These are phyloP conservation scores for Bombus confusus DNA, from an alignment of 1,140 invertebrate species.

Conservation along the genomic window DNA sequence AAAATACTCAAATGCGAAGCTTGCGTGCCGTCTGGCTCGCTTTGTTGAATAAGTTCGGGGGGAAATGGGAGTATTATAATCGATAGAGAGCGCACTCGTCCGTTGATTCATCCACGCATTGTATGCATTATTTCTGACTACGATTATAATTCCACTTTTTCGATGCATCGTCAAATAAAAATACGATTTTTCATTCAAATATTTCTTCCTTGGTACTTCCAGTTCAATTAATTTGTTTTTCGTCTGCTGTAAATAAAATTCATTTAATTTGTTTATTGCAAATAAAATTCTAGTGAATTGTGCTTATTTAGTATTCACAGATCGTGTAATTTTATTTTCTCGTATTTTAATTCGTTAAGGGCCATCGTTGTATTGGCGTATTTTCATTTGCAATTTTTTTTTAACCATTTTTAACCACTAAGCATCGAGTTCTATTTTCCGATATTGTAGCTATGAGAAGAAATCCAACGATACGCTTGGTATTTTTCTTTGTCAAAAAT, in stretches of 20 bases:
- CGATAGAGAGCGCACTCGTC: constrained; percentile 18
- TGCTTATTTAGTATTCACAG: too few species aligned
- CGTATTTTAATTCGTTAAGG: neutral
- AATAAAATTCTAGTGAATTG: neutral
- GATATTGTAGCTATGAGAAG: too few species aligned
- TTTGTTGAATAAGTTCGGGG: constrained; percentile 15
- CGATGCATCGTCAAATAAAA: neutral
- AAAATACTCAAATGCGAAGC: constrained; percentile 10
- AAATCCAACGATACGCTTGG: too few species aligned
- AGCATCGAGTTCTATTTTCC: too few species aligned
- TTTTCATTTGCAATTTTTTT: neutral
- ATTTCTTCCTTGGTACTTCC: neutral
- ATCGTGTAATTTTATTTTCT: neutral
- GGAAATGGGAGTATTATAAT: constrained; percentile 15
- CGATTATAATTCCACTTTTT: neutral
- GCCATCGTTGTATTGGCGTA: too few species aligned
- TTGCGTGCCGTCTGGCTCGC: constrained; percentile 23
- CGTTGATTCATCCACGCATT: constrained; percentile 10
- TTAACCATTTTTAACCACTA: too few species aligned
- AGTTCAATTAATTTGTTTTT: neutral
- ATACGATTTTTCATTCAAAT: neutral
- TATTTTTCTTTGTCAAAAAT: too few species aligned
- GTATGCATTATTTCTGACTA: neutral
- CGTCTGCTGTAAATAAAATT: neutral
- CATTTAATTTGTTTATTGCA: neutral